phyloP scores from a whole-genome alignment of 2,888 invertebrate genomes.

The Morpho deidamia region DNA sequence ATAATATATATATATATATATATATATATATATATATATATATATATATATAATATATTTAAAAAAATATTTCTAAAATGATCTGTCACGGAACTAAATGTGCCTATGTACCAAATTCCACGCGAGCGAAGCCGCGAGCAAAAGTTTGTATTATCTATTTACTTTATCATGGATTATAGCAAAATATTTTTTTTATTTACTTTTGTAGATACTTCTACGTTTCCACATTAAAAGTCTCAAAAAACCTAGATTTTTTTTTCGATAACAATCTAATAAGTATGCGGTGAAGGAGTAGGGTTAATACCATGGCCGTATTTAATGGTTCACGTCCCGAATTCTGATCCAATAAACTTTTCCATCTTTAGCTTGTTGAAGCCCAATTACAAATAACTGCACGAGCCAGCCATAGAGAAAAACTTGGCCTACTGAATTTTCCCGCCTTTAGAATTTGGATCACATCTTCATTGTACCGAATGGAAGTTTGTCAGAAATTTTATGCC shows the following conservation, averaged over 20 bases:
- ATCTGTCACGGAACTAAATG: too few species aligned
- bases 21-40: too few species aligned
- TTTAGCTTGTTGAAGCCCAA: slow-evolving; percentile 2
- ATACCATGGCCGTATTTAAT: neutral
- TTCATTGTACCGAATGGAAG: neutral
- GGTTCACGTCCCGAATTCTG: neutral
- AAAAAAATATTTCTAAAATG: too few species aligned
- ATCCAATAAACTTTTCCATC: slow-evolving; percentile 8
- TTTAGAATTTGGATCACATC: neutral
- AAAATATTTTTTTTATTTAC: too few species aligned
- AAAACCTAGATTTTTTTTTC: neutral
- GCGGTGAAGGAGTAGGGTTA: neutral
- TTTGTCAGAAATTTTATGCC: too few species aligned
- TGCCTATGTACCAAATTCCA: too few species aligned
- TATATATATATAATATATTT: too few species aligned
- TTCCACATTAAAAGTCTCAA: neutral
- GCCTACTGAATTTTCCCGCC: neutral
- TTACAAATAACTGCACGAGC: slow-evolving; percentile 5
- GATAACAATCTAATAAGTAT: neutral
- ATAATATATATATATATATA: too few species aligned
- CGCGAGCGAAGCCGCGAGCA: too few species aligned
- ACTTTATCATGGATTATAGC: too few species aligned
- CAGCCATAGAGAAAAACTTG: neutral
- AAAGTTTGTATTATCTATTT: too few species aligned
- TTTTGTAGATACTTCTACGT: too few species aligned